phyloP scores from a whole-genome alignment of 2,113 vertebrate genomes.

The Malurus melanocephalus region DNA sequence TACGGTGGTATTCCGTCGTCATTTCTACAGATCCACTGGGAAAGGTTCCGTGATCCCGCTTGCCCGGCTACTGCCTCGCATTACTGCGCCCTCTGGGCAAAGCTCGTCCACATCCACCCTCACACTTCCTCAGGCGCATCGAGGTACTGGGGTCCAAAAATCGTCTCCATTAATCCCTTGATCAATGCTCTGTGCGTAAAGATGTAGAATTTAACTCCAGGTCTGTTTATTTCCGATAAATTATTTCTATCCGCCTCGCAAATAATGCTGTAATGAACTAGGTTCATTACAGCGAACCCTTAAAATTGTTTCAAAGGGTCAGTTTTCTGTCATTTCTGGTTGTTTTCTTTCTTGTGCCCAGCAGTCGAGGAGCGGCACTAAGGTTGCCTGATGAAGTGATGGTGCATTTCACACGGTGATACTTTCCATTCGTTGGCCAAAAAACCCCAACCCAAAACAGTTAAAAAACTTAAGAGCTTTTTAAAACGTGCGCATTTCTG shows the following conservation, averaged over 20 bases:
- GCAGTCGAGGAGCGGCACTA: accelerated
- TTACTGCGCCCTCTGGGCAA: accelerated
- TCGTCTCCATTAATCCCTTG: accelerated
- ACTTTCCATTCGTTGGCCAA: accelerated
- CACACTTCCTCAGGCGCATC: accelerated
- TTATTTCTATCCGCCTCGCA: not conserved
- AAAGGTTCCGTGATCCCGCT: accelerated
- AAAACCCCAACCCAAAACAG: not conserved
- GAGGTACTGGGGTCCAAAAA: not conserved
- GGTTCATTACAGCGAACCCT: accelerated
- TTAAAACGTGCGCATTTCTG: not conserved
- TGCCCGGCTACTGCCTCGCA: accelerated
- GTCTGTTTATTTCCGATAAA: accelerated
- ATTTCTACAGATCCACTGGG: accelerated
- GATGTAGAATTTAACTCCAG: not conserved
- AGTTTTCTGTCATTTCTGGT: not conserved
- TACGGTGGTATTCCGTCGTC: accelerated
- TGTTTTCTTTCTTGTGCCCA: not conserved
- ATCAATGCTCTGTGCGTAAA: accelerated
- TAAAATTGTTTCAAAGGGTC: not conserved
- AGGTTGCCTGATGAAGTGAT: not conserved
- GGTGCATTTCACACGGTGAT: accelerated
- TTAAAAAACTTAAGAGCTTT: not conserved
- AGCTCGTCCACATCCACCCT: accelerated
- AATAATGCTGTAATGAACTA: not conserved